These are phyloP conservation scores for Dipus sagitta DNA, from an alignment of 2,797 vertebrate genomes.

Conservation along the genomic window DNA sequence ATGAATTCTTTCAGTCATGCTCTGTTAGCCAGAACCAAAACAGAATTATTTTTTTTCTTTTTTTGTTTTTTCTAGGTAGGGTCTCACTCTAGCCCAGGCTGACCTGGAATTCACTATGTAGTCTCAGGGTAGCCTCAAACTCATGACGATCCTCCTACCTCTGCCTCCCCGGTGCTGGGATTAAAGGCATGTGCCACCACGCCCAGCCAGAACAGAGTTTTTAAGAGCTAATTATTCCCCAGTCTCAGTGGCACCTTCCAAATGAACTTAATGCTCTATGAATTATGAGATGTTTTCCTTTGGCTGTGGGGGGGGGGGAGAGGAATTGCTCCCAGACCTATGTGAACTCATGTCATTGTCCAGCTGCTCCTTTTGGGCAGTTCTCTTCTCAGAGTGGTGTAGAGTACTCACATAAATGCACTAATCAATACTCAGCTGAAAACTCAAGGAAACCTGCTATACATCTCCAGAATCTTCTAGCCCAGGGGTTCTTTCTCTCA, in stretches of 20 bases:
- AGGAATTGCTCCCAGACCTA: not conserved
- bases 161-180: too few relatives aligned
- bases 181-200: too few relatives aligned
- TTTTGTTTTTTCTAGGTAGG: too few relatives aligned
- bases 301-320: not conserved
- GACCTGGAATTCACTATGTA: too few relatives aligned
- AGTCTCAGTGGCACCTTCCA: not conserved
- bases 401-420: not conserved
- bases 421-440: not conserved
- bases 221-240: not conserved
- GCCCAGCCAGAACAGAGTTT: not conserved
- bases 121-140: too few relatives aligned
- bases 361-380: not conserved
- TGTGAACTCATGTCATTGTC: not conserved
- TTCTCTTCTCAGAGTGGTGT: not conserved
- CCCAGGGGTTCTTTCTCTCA: not conserved
- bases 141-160: too few relatives aligned
- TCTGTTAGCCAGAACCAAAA: not conserved
- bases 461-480: not conserved
- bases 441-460: not conserved
- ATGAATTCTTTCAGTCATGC: not conserved
- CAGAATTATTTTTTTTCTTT: too few relatives aligned
- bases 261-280: not conserved
- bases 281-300: not conserved
- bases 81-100: too few relatives aligned